Percentiles rank a stretch among this genome's conserved stretches.
Evolutionary conservation across 2,113 vertebrate genomes (phyloP).

Genomic region (Telmatochromis bifrenatus): DNA sequence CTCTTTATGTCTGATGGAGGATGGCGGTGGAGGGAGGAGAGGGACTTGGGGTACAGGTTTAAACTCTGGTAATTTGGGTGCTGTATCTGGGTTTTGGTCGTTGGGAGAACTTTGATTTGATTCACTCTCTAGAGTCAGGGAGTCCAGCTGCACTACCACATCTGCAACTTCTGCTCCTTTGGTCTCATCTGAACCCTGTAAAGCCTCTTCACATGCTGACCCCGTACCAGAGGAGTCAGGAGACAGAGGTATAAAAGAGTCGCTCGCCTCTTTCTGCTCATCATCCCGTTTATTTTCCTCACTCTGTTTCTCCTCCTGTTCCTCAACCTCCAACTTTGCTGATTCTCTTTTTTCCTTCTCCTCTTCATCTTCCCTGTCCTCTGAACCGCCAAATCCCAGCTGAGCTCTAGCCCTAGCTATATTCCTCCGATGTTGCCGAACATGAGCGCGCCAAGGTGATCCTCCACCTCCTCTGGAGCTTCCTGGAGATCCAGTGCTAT

Average conservation of each 20-base stretch:
- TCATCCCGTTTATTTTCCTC: not conserved
- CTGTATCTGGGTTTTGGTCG: not conserved
- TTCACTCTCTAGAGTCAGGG: conserved; percentile 66
- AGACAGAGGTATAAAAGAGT: not conserved
- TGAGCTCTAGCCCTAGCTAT: conserved; percentile 78
- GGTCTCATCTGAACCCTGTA: not conserved
- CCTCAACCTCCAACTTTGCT: not conserved
- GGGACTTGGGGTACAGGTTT: not conserved
- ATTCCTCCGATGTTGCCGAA: conserved; percentile 84
- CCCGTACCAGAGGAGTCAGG: not conserved
- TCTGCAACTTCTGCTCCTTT: conserved; percentile 51
- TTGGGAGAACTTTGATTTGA: not conserved
- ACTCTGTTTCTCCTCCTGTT: not conserved
- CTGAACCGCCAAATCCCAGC: conserved; percentile 77
- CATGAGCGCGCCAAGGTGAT: conserved; percentile 88
- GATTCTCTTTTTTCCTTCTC: not conserved
- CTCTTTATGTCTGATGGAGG: not conserved
- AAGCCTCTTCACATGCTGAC: conserved; percentile 40
- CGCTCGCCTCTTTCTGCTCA: conserved; percentile 19
- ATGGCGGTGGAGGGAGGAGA: conserved; percentile 12
- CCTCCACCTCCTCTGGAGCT: conserved; percentile 70
- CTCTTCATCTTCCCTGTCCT: conserved; percentile 75
- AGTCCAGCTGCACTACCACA: conserved; percentile 76
- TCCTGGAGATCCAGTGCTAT: conserved; percentile 41
- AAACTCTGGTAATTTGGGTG: not conserved